Base-by-base conservation (phyloP, 2,888 invertebrate genomes). In the Drosophila aldrichi region DNA sequence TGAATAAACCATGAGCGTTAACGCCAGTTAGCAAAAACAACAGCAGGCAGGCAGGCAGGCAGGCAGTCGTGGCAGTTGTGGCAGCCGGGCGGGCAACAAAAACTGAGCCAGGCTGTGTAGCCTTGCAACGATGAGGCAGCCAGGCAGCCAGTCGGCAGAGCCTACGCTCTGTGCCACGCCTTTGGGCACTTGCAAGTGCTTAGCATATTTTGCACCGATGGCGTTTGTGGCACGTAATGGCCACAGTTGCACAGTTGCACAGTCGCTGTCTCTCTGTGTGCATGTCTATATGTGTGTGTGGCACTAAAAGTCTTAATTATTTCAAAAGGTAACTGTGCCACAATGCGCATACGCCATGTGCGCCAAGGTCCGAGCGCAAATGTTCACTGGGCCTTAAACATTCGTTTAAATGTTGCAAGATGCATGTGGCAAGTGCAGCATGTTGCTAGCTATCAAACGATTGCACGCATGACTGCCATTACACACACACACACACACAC, bases 241-340 rank as follows among this genome's bases (percentile, higher is more conserved):
- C 77, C 61, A 60, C 64, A 63, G 52, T 29, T 34, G 62, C 76
- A 69, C 76, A 67, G 68, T 69, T 34, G 62, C 76, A 69, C 76
- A 67, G 68, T 69, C 70, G 64, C 66, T 59, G 56, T 25, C 44
- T 49, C 59, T 52, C 25, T 32, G 32, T n/a, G n/a, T 20, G 14
- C 36, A 1, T 20, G 7, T 16, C 14, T 41, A n/a, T n/a, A n/a
- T n/a, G 52, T 46, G 52, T 25, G 60, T 36, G 49, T 48, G 40
- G 62, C 73, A 76, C 81, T 68, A 68, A 76, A 82, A 87, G 81
- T 83, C 87, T 84, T 83, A 87, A 87, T 87, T 84, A 87, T 82
- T 83, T 78, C 71, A 68, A 77, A 79, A 81, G 79, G 81, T 79
- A 80, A 77, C 70, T 77, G 66, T 41, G 67, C 36, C 54, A 59